Conservation (phyloP, 2,797 vertebrate genomes). For the Phoeniculus purpureus region DNA sequence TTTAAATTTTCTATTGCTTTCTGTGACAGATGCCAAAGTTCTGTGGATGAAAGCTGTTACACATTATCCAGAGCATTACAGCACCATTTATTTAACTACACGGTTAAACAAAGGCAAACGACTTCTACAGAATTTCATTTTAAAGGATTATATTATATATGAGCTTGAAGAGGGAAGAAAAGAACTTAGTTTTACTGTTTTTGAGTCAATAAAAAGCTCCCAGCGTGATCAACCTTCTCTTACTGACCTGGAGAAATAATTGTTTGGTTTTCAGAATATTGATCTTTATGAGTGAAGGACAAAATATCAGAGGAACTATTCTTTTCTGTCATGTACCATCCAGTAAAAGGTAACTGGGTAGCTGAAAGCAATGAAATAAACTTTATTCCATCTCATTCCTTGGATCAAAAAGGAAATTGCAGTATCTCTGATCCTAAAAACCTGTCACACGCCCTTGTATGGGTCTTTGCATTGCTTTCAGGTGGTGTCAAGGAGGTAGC, state of each 20-base stretch:
- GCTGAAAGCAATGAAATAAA: neutral
- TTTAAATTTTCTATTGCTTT: neutral
- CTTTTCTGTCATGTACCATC: neutral
- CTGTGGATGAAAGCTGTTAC: constrained; percentile 7
- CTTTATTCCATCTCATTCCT: neutral
- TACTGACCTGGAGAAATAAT: neutral
- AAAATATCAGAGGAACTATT: neutral
- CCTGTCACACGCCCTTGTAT: neutral
- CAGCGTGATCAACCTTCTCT: neutral
- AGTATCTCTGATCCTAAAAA: neutral
- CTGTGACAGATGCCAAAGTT: constrained; percentile 31
- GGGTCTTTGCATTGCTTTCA: neutral
- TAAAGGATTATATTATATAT: neutral
- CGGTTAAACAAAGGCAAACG: constrained; percentile 25
- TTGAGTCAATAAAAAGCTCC: neutral
- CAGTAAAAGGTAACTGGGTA: neutral
- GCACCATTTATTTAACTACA: constrained; percentile 10
- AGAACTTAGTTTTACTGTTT: neutral
- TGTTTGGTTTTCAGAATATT: neutral
- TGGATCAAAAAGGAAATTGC: neutral
- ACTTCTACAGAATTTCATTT: constrained; percentile 9
- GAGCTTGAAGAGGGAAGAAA: neutral
- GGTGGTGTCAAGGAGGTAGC: neutral
- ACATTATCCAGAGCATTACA: neutral
- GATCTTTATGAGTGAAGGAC: neutral